Evolutionary conservation across 2,113 vertebrate genomes (phyloP), one percentile per base, ranked within the genome.

Genomic region (Lucifuga dentata): DNA sequence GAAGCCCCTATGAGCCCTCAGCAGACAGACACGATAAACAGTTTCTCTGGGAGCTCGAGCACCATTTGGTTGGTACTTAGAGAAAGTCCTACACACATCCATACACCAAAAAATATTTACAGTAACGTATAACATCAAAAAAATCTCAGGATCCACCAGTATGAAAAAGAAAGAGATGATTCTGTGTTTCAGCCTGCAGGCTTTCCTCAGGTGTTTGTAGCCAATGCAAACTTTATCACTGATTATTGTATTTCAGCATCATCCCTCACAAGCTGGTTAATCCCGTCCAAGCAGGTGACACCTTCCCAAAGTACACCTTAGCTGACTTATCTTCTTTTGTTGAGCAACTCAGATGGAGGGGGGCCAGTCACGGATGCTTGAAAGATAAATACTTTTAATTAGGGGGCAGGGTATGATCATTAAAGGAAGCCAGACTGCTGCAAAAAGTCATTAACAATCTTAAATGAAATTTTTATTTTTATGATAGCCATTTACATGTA

Each of bases 401-500:
- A 98, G 98, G 96, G 89, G 96, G 95, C 96, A 96, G 95, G 96
- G 95, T 94, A 95, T 97, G 95, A 97, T 98, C 96, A 98, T 98
- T 98, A 98, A 98, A 98, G 96, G 95, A 98, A 98, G 95, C 96
- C 96, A 96, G 95, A 95, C 96, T 96, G 96, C 96, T 97, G 95
- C 94, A 93, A 96, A 94, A 98, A 98, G 95, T 96, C 97, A 98
- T 98, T 98, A 98, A 98, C 96, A 98, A 98, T 97, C 96, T 98
- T 97, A 98, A 98, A 98, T 98, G 96, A 99, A 98, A 98, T 98
- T 99, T 99, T 98, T 98, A 98, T 98, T 98, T 98, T 99, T 99
- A 99, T 98, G 98, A 99, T 98, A 96, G 97, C 96, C 96, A 98
- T 98, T 99, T 98, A 98, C 96, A 98, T 98, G 96, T 98, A 98